These are phyloP conservation scores for Muntiacus reevesi DNA, from an alignment of 2,113 vertebrate species.

Conservation along the genomic window DNA sequence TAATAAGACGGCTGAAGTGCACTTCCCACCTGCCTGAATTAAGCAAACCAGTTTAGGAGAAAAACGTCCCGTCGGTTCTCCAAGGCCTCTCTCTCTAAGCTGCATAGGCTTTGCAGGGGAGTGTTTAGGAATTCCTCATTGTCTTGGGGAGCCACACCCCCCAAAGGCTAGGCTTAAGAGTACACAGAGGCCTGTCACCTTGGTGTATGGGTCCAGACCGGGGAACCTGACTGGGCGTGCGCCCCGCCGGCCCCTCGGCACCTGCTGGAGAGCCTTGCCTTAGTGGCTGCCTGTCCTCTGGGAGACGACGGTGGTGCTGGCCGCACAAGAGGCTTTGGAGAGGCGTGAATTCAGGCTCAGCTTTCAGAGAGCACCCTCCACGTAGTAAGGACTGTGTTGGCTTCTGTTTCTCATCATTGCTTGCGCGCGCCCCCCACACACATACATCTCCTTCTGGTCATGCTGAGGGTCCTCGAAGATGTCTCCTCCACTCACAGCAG, in stretches of 20 bases:
- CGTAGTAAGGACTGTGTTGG: fast-evolving
- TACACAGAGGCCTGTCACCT: background rate
- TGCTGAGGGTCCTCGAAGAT: background rate
- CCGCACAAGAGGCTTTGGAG: background rate
- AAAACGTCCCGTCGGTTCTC: background rate
- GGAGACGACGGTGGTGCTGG: background rate
- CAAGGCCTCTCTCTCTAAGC: background rate
- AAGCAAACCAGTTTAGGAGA: background rate
- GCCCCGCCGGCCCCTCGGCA: background rate
- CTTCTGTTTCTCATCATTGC: background rate
- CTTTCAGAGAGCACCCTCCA: background rate
- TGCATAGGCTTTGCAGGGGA: background rate
- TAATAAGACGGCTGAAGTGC: background rate
- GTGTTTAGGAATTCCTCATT: background rate
- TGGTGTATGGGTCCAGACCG: background rate
- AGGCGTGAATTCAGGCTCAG: background rate
- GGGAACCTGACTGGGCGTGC: background rate
- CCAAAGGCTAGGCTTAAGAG: background rate
- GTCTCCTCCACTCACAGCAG: background rate
- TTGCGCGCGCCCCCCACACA: too few relatives aligned
- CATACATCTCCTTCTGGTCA: background rate
- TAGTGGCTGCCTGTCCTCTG: background rate
- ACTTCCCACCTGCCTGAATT: background rate
- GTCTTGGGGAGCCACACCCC: background rate
- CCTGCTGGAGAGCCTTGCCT: background rate